Evolutionary conservation across 2,113 vertebrate genomes (phyloP), one percentile per base, ranked within the genome.

Genomic region (Donacobius atricapilla): DNA sequence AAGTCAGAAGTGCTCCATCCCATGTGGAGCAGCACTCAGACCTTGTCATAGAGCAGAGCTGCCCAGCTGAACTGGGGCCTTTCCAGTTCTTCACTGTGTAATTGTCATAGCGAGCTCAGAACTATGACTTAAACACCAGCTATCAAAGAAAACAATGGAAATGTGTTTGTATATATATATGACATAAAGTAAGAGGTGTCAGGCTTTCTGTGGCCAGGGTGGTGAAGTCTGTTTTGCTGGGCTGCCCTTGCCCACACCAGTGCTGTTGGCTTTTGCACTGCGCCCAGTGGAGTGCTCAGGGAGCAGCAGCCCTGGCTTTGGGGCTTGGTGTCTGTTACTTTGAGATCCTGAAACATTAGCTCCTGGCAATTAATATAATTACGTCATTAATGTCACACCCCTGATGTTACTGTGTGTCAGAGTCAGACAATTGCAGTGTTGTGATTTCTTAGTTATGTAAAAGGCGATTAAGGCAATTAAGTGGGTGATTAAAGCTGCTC

Each of bases 391-490:
- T 78, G 87, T 80, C 90, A 91, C 92, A 96, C 79, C 60, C 72
- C 85, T 95, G 92, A 92, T 96, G 94, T 96, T 96, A 92, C 89
- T 82, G 79, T 54, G 87, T 94, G 91, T 94, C 91, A 87, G 91
- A 87, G 90, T 57, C 93, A 95, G 94, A 96, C 96, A 97, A 96
- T 94, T 96, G 94, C 94, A 92, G 72, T 95, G 96, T 96, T 96
- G 95, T 97, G 95, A 96, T 96, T 97, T 96, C 96, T 96, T 96
- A 90, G 96, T 95, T 97, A 96, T 96, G 95, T 92, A 96, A 96
- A 96, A 97, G 94, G 96, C 83, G 93, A 96, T 96, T 96, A 97
- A 97, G 96, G 96, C 95, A 97, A 97, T 97, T 97, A 97, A 96
- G 95, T 96, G 96, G 91, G 92, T 97, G 96, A 97, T 97, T 97